Conservation (phyloP, 2,888 invertebrate genomes). For the Brenthis daphne region DNA sequence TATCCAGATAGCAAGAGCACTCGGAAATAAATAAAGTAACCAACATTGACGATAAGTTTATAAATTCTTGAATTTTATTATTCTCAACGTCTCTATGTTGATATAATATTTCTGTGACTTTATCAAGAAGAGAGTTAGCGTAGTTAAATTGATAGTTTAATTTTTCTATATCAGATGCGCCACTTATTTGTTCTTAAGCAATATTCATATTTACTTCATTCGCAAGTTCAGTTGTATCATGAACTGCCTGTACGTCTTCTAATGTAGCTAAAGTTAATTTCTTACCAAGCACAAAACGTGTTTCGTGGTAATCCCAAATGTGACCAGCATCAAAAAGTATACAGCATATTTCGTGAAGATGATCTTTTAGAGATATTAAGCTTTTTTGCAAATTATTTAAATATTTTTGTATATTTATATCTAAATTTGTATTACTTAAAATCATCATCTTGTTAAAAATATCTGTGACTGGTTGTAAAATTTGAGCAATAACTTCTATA, state of each 20-base stretch:
- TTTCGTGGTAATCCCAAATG: constrained; percentile 66
- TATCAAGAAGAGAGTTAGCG: constrained; percentile 51
- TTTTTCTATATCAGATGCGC: constrained; percentile 58
- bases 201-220: constrained; percentile 62
- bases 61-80: constrained; percentile 59
- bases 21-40: constrained; percentile 60
- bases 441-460: constrained; percentile 2
- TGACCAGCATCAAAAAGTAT: constrained; percentile 63
- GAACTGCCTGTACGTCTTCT: constrained; percentile 63
- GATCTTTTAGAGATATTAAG: constrained; percentile 55
- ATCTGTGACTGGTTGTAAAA: constrained; percentile 7
- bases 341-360: constrained; percentile 58
- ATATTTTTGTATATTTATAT: neutral
- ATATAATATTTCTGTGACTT: constrained; percentile 53
- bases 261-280: constrained; percentile 65
- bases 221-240: constrained; percentile 60
- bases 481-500: neutral
- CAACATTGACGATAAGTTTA: constrained; percentile 54
- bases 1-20: constrained; percentile 61
- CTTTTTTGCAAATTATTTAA: constrained; percentile 52
- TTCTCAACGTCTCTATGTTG: constrained; percentile 60
- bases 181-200: constrained; percentile 59
- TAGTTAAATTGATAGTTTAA: constrained; percentile 52
- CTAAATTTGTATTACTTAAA: constrained; percentile 5
- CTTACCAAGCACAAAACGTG: constrained; percentile 62